These are phyloP conservation scores for Chrysomela aeneicollis DNA, from an alignment of 2,888 invertebrate species.

Conservation along the genomic window DNA sequence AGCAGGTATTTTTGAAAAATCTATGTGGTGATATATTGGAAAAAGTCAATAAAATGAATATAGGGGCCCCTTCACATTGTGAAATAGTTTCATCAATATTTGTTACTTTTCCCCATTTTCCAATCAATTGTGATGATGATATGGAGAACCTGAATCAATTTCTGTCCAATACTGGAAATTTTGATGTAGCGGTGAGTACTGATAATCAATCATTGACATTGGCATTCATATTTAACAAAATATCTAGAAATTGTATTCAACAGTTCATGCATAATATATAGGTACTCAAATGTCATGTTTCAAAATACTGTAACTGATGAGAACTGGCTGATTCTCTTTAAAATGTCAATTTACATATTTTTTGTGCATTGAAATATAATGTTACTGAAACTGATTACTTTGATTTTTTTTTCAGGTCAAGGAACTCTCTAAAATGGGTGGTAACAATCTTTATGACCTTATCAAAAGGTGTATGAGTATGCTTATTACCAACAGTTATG, in stretches of 20 bases:
- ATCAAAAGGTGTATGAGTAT: slow-evolving; percentile 14
- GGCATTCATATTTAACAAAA: not conserved
- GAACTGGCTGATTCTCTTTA: too few species aligned
- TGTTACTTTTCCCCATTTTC: not conserved
- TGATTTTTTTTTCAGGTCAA: not conserved
- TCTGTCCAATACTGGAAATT: slow-evolving; percentile 1
- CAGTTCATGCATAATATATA: too few species aligned
- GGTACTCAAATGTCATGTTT: too few species aligned
- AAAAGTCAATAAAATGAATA: not conserved
- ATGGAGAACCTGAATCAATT: slow-evolving; percentile 6
- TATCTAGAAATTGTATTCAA: not conserved
- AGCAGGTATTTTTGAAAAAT: slow-evolving; percentile 8
- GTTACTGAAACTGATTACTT: not conserved
- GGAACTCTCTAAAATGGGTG: slow-evolving; percentile 8
- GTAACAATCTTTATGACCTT: not conserved
- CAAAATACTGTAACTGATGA: too few species aligned
- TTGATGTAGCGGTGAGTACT: not conserved
- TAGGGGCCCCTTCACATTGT: not conserved
- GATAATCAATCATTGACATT: not conserved
- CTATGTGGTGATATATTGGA: slow-evolving; percentile 12
- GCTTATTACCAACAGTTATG: slow-evolving; percentile 13
- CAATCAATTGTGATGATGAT: not conserved
- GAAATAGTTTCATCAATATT: not conserved
- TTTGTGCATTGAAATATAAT: too few species aligned
- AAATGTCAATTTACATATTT: too few species aligned